Conservation (phyloP, 2,113 vertebrate genomes). For the Cinclus cinclus region DNA sequence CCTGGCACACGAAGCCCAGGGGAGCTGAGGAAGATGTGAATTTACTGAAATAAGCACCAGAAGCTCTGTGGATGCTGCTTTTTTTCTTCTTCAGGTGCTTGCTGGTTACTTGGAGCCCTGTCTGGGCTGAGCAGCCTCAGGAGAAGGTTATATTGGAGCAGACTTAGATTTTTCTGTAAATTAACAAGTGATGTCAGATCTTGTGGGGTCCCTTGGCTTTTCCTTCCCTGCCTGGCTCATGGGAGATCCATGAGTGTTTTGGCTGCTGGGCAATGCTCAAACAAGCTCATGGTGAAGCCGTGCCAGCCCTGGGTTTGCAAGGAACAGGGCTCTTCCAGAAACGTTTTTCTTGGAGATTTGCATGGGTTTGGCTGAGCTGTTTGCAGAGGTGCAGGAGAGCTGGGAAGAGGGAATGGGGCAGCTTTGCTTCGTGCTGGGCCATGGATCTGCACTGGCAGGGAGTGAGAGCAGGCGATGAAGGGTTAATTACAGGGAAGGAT, state of each 20-base stretch:
- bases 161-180: not conserved
- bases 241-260: not conserved
- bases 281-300: rapidly evolving
- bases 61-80: not conserved
- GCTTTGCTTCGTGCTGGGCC: not conserved
- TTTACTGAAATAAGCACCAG: not conserved
- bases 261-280: not conserved
- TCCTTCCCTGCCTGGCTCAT: not conserved
- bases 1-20: not conserved
- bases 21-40: not conserved
- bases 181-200: not conserved
- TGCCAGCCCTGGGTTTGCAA: not conserved
- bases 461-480: not conserved
- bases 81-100: not conserved
- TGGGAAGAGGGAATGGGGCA: not conserved
- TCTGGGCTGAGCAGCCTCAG: not conserved
- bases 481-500: not conserved
- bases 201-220: slow-evolving; percentile 1
- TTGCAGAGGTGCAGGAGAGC: not conserved
- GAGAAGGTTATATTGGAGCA: not conserved
- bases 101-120: not conserved
- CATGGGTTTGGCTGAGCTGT: not conserved
- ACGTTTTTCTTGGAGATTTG: not conserved
- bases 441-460: not conserved
- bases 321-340: not conserved